Conservation (phyloP, 1,140 invertebrate species). For the Drosophila oshimai region DNA sequence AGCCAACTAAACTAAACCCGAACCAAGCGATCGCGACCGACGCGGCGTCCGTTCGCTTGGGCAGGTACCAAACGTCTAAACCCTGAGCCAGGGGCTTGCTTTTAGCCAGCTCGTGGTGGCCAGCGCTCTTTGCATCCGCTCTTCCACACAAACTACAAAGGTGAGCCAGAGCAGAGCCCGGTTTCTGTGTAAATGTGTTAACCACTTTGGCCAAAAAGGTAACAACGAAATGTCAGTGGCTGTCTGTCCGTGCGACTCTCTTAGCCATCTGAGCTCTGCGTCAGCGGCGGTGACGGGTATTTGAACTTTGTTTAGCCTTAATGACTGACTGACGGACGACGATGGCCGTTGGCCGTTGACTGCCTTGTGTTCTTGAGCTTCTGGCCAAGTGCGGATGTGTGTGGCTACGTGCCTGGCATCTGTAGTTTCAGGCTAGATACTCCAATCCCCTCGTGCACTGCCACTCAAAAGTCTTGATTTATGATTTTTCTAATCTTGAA, state of each 20-base stretch:
- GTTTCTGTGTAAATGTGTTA: constrained; percentile 16
- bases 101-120: constrained; percentile 12
- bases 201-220: constrained; percentile 23
- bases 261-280: constrained; percentile 35
- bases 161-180: not conserved
- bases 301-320: constrained; percentile 58
- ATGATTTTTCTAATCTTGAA: constrained; percentile 7
- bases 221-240: constrained; percentile 33
- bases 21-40: constrained; percentile 9
- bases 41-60: constrained; percentile 50
- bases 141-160: constrained; percentile 5
- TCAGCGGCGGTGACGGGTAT: constrained; percentile 28
- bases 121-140: constrained; percentile 35
- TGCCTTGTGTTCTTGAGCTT: constrained; percentile 66
- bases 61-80: constrained; percentile 68
- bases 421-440: constrained; percentile 27
- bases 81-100: constrained; percentile 34
- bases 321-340: constrained; percentile 44
- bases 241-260: constrained; percentile 12
- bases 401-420: constrained; percentile 59
- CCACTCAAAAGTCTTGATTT: not conserved
- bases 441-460: constrained; percentile 7
- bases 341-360: constrained; percentile 13
- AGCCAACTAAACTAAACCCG: constrained; percentile 18
- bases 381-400: constrained; percentile 58